Conservation (phyloP, 1,140 invertebrate genomes). For the Euborellia annulipes region DNA sequence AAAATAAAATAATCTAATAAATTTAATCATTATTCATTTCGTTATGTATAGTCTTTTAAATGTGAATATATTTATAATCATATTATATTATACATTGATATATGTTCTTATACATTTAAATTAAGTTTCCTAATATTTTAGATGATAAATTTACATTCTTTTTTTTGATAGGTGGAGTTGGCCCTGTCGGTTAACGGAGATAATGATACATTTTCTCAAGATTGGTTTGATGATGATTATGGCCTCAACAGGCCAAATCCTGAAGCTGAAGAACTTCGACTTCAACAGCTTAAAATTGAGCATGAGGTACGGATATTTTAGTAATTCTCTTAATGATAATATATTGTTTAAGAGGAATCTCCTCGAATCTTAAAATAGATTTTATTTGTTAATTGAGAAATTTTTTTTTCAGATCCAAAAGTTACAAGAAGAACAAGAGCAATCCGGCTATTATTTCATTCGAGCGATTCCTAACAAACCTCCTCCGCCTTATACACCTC, state of each 20-base stretch:
- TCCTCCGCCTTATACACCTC: constrained; percentile 51
- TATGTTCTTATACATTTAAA: too few species aligned
- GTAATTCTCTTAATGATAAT: constrained; percentile 1
- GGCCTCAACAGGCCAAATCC: constrained; percentile 26
- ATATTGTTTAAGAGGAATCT: constrained; percentile 5
- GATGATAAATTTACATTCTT: too few species aligned
- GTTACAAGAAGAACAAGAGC: constrained; percentile 31
- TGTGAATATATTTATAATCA: too few species aligned
- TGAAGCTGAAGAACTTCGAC: constrained; percentile 31
- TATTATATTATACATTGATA: too few species aligned
- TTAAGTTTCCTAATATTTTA: too few species aligned
- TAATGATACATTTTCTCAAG: background rate
- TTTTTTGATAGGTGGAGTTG: constrained; percentile 4
- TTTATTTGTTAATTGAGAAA: too few species aligned
- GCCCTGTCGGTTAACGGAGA: background rate
- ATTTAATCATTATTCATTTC: too few species aligned
- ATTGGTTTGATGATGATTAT: constrained; percentile 18
- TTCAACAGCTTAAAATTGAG: constrained; percentile 41
- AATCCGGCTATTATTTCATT: constrained; percentile 31
- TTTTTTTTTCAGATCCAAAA: constrained; percentile 29
- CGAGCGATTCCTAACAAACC: constrained; percentile 54
- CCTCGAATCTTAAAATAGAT: too few species aligned
- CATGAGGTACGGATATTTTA: constrained; percentile 31
- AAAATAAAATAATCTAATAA: too few species aligned
- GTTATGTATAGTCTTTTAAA: too few species aligned